Base-by-base conservation (phyloP, 1,140 invertebrate genomes). In the Drosophila biarmipes region DNA sequence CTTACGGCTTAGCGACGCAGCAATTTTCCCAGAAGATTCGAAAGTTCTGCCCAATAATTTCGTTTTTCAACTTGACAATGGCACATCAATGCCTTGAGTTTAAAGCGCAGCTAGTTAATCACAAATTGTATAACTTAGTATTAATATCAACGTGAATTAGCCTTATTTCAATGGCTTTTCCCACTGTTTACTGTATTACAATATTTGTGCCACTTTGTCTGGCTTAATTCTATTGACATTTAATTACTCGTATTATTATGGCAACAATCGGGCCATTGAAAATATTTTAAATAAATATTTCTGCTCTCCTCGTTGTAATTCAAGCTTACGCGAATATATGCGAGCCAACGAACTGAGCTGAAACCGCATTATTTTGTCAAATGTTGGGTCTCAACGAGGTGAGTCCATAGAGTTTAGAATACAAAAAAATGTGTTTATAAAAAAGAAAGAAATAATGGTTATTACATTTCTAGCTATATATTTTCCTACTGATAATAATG, bases 221-320 rank as follows among this genome's bases (percentile, higher is more conserved):
- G 40, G 68, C 73, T 71, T 87, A 71, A 86, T 57, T 74, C 74
- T 86, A 76, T 86, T 87, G 82, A 86, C 78, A 75, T 75, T 78
- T 75, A 87, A 86, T 86, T 86, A 82, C 64, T 69, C 40, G 27
- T 37, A 6, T 21, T 69, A 56, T 54, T 48, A 21, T 45, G 38
- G 15, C 51, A 38, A 64, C 24, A 24, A 15, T 54, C n/a, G 51
- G 4, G 40, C 10, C 27, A 69, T 69, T 68, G 40, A 45, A 78
- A 82, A 86, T 86, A 78, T 78, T 78, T 86, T 73, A 76, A 62
- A 79, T 75, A 82, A 89, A 87, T 89, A 82, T 73, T 89, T 67
- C 35, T 42, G 49, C 11, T 27, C 45, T 71, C 46, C 57, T 27
- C 27, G 66, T 71, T 66, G 84, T 82, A 79, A 78, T 79, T 87